These are phyloP conservation scores for Halcyon senegalensis DNA, from an alignment of 2,113 vertebrate species.

Conservation along the genomic window DNA sequence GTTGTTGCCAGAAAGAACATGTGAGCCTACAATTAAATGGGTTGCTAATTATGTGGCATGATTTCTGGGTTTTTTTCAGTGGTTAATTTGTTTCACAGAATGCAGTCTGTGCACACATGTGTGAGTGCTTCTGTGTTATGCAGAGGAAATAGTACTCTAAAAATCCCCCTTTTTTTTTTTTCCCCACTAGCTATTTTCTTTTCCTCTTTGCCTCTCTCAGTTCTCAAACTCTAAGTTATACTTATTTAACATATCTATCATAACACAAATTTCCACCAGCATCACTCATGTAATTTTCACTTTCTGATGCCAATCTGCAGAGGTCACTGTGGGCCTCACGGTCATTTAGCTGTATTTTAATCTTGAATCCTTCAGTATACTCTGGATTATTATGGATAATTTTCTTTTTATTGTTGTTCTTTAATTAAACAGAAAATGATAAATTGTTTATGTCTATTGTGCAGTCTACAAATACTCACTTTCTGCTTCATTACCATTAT, in stretches of 20 bases:
- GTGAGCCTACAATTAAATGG: constrained; percentile 20
- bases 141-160: not conserved
- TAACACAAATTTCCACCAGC: not conserved
- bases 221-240: not conserved
- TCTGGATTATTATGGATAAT: constrained; percentile 28
- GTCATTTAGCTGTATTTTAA: not conserved
- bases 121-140: not conserved
- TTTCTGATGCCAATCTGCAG: not conserved
- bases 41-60: not conserved
- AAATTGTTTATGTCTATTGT: constrained; percentile 66
- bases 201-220: not conserved
- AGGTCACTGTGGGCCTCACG: not conserved
- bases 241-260: not conserved
- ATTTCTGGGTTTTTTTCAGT: not conserved
- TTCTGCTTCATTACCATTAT: constrained; percentile 70
- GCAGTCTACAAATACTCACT: constrained; percentile 50
- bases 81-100: constrained; percentile 7
- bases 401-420: constrained; percentile 67
- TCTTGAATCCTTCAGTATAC: constrained; percentile 34
- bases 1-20: constrained; percentile 1
- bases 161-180: not conserved
- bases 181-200: not conserved
- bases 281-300: not conserved
- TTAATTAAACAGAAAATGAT: constrained; percentile 72
- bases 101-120: not conserved